These are phyloP conservation scores for Nephrocerus scutellatus DNA, from an alignment of 2,888 invertebrate species.

Conservation along the genomic window DNA sequence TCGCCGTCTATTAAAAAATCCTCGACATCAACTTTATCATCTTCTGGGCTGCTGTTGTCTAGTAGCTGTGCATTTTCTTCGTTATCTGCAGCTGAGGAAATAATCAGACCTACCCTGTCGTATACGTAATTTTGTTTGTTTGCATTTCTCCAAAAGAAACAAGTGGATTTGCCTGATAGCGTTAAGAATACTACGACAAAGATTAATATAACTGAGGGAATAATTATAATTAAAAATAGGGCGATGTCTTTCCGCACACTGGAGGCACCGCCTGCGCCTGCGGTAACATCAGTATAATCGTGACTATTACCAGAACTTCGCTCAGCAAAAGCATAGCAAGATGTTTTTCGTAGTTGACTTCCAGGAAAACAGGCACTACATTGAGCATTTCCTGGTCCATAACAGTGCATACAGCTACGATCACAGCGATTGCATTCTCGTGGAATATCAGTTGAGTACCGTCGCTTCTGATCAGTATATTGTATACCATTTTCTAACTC, in stretches of 20 bases:
- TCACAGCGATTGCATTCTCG: constrained; percentile 37
- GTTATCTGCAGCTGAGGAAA: too few species aligned
- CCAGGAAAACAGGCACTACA: constrained; percentile 40
- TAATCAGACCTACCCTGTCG: too few species aligned
- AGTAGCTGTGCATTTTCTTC: too few species aligned
- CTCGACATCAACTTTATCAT: too few species aligned
- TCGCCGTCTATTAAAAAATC: too few species aligned
- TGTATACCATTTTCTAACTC: too few species aligned
- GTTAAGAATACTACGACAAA: constrained; percentile 20
- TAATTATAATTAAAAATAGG: constrained; percentile 25
- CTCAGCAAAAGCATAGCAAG: constrained; percentile 39
- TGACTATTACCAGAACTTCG: constrained; percentile 35
- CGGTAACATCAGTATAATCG: constrained; percentile 14
- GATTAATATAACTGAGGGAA: constrained; percentile 27
- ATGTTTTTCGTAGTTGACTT: constrained; percentile 37
- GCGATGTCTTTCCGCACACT: constrained; percentile 4
- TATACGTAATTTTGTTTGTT: too few species aligned
- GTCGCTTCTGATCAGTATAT: too few species aligned
- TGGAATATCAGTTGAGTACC: background rate
- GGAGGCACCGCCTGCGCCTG: constrained; percentile 2
- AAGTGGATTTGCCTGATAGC: too few species aligned
- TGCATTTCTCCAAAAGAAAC: too few species aligned
- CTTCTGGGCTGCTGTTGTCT: too few species aligned
- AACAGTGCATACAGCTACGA: constrained; percentile 38
- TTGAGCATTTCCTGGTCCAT: constrained; percentile 38